Percentiles rank a stretch among this genome's conserved stretches.
Conservation (phyloP, 2,888 invertebrate species). For the Drosophila mayaguana region DNA sequence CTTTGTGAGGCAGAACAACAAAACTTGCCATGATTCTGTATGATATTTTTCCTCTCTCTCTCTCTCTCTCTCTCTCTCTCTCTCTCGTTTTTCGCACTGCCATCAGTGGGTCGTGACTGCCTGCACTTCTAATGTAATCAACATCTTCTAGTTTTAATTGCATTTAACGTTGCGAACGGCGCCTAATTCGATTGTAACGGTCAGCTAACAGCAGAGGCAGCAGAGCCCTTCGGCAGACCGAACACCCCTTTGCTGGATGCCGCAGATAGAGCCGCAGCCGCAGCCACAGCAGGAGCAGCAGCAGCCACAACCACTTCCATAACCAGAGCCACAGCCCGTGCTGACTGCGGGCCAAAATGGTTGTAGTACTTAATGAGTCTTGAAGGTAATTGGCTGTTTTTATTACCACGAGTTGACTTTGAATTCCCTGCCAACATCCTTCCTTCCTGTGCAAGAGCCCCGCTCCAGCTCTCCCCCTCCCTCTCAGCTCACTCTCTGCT, state of each 20-base stretch:
- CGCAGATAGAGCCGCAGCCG: neutral
- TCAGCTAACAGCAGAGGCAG: conserved; percentile 63
- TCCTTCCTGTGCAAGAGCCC: conserved; percentile 12
- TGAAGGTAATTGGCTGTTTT: conserved; percentile 76
- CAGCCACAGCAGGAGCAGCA: neutral
- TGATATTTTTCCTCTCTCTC: neutral
- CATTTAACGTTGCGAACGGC: conserved; percentile 72
- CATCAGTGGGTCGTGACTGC: conserved; percentile 38
- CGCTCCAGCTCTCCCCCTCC: neutral
- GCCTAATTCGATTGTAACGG: conserved; percentile 76
- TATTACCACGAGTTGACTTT: conserved; percentile 72
- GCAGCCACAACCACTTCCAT: neutral
- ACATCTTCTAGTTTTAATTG: conserved; percentile 80
- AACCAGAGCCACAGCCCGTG: neutral
- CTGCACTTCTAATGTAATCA: conserved; percentile 77
- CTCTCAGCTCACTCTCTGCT: conserved; percentile 10
- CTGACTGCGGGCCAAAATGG: conserved; percentile 33
- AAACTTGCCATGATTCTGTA: conserved; percentile 40
- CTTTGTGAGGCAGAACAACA: neutral
- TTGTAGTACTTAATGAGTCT: conserved; percentile 75
- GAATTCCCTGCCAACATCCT: conserved; percentile 29
- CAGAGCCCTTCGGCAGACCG: conserved; percentile 37
- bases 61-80: neutral
- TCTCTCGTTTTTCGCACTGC: neutral
- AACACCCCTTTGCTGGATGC: neutral